phyloP scores from a whole-genome alignment of 2,888 invertebrate genomes.

The Neocrepidodera transversa region DNA sequence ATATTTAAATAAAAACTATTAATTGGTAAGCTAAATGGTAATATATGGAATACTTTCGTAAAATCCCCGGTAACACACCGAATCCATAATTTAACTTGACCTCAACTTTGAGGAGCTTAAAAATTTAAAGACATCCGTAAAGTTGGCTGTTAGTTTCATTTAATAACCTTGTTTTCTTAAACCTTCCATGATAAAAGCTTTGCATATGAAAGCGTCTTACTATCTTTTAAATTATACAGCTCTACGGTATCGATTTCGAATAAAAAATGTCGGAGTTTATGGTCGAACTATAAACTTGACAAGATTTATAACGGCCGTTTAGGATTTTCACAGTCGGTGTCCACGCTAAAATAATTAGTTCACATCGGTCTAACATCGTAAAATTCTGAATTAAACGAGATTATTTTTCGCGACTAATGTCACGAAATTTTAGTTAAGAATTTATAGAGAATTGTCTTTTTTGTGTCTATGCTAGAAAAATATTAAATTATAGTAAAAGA shows the following conservation, averaged over 20 bases:
- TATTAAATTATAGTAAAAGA: no score
- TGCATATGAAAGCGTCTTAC: constrained; percentile 20
- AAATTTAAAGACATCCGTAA: no score
- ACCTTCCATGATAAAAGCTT: constrained; percentile 9
- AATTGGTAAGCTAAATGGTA: no score
- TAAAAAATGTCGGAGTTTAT: constrained; percentile 34
- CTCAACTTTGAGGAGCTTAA: no score
- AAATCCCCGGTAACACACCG: no score
- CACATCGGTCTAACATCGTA: constrained; percentile 24
- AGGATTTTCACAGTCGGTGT: constrained; percentile 35
- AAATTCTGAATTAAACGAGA: constrained; percentile 8
- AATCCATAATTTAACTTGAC: no score
- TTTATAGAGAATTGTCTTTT: no score
- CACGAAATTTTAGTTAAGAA: not conserved
- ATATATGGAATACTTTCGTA: no score
- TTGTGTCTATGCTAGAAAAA: no score
- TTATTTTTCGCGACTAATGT: constrained; percentile 2
- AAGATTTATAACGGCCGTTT: constrained; percentile 35
- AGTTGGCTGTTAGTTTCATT: constrained; percentile 2
- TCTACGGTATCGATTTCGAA: constrained; percentile 35
- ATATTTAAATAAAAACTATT: no score
- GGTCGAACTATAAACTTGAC: constrained; percentile 30
- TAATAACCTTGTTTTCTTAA: constrained; percentile 15
- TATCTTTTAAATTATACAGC: constrained; percentile 20
- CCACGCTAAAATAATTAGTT: constrained; percentile 35